A percentile compares a stretch with the other conserved stretches of the same genome.
Evolutionary conservation across 2,888 invertebrate species (phyloP).

Genomic region (Margaritifera margaritifera): DNA sequence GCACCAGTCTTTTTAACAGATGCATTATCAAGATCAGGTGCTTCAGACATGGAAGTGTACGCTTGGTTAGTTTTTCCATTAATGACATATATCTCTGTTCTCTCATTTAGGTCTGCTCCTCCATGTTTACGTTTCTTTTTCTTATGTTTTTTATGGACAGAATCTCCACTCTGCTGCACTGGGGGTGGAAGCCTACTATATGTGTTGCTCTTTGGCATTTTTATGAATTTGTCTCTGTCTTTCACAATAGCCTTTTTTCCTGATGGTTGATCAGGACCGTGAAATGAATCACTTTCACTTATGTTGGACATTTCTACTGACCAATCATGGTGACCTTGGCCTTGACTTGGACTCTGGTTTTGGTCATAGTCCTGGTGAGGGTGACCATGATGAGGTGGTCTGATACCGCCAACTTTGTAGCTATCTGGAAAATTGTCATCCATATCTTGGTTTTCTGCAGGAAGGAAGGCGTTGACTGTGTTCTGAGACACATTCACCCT

Average conservation of each 20-base stretch:
- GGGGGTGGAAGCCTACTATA: slow-evolving; percentile 9
- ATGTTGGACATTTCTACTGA: slow-evolving; percentile 32
- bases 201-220: slow-evolving; percentile 24
- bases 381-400: slow-evolving; percentile 41
- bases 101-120: slow-evolving; percentile 21
- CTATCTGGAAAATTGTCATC: slow-evolving; percentile 15
- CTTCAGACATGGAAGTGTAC: slow-evolving; percentile 7
- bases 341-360: neutral
- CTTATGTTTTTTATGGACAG: slow-evolving; percentile 12
- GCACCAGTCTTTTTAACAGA: slow-evolving; percentile 51
- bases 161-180: neutral
- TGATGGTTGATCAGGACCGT: slow-evolving; percentile 43
- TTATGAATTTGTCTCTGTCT: slow-evolving; percentile 4
- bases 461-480: slow-evolving; percentile 2
- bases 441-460: slow-evolving; percentile 12
- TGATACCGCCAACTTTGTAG: slow-evolving; percentile 26
- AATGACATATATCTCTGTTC: slow-evolving; percentile 27
- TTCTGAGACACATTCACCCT: slow-evolving; percentile 38
- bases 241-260: slow-evolving; percentile 32
- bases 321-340: slow-evolving; percentile 9
- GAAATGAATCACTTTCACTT: slow-evolving; percentile 45
- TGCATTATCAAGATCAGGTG: slow-evolving; percentile 25
- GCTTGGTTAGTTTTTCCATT: slow-evolving; percentile 25
- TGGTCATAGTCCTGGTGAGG: slow-evolving; percentile 1
- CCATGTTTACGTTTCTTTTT: slow-evolving; percentile 34